Percentiles rank a stretch among this genome's conserved stretches.
Evolutionary conservation across 2,888 invertebrate genomes (phyloP).

Genomic region (Cryptops parisi): DNA sequence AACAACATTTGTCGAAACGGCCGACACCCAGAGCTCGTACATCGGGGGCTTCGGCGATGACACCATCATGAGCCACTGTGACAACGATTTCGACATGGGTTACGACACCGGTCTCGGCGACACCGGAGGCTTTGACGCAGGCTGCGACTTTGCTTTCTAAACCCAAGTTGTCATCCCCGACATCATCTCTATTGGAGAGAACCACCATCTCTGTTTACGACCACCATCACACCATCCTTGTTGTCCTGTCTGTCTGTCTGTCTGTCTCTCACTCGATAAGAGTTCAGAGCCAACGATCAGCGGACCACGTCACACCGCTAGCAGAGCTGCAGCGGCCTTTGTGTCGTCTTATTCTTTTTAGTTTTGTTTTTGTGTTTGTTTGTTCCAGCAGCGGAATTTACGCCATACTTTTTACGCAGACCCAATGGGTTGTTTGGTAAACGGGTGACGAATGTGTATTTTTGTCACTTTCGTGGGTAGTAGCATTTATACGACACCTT

Average conservation of each 20-base stretch:
- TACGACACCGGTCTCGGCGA: not conserved
- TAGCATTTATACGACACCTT: too few species aligned
- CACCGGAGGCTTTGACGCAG: conserved; percentile 2
- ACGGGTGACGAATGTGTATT: too few species aligned
- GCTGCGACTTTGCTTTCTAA: conserved; percentile 11
- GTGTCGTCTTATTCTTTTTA: too few species aligned
- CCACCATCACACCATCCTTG: not conserved
- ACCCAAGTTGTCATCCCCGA: not conserved
- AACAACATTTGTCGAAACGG: not conserved
- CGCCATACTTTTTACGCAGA: too few species aligned
- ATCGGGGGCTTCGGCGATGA: conserved; percentile 4
- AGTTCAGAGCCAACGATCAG: conserved; percentile 8
- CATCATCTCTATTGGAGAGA: not conserved
- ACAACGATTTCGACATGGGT: conserved; percentile 6
- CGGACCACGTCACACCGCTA: conserved; percentile 8
- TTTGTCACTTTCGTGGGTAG: too few species aligned
- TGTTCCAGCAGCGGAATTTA: too few species aligned
- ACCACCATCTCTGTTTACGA: too few species aligned
- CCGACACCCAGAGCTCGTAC: not conserved
- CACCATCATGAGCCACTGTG: not conserved
- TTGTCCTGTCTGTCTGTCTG: not conserved
- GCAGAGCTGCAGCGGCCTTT: not conserved
- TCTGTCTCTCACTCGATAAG: not conserved
- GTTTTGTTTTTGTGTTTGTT: too few species aligned
- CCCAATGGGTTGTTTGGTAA: too few species aligned